Percentiles rank a stretch among this genome's conserved stretches.
phyloP scores from a whole-genome alignment of 2,113 vertebrate genomes.

The Myrmecophaga tridactyla region DNA sequence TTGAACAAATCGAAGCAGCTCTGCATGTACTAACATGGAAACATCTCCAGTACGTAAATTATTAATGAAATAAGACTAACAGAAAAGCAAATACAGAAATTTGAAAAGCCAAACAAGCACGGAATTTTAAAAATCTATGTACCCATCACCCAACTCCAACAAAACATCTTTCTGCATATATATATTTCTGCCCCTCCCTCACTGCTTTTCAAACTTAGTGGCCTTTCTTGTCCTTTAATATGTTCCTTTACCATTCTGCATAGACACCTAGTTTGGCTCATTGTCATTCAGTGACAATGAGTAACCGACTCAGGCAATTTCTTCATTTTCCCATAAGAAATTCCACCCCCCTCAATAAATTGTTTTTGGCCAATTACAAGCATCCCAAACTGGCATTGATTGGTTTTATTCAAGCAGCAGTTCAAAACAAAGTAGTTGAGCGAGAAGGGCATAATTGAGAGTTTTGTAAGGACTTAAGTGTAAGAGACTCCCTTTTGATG shows the following conservation, averaged over 20 bases:
- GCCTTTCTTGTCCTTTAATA: not conserved
- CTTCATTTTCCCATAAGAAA: not conserved
- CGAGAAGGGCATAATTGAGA: not conserved
- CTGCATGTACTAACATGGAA: not conserved
- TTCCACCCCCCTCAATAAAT: not conserved
- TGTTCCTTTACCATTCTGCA: not conserved
- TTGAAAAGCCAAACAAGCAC: not conserved
- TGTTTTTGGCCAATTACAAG: not conserved
- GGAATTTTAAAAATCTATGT: not conserved
- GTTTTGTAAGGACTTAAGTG: not conserved
- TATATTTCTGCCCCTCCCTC: not conserved
- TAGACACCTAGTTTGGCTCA: not conserved
- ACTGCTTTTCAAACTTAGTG: not conserved
- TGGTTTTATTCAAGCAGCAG: not conserved
- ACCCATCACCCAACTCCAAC: not conserved
- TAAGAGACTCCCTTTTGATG: constrained; percentile 4
- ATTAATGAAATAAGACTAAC: not conserved
- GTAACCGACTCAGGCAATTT: not conserved
- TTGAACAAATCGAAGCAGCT: not conserved
- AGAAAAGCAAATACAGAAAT: not conserved
- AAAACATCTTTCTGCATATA: not conserved
- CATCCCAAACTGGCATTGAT: not conserved
- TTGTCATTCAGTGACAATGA: not conserved
- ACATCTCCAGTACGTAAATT: not conserved
- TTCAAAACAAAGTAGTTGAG: not conserved